Evolutionary conservation across 2,113 vertebrate species (phyloP), one percentile per base, ranked within the genome.

Genomic region (Xyliphius kryptos): DNA sequence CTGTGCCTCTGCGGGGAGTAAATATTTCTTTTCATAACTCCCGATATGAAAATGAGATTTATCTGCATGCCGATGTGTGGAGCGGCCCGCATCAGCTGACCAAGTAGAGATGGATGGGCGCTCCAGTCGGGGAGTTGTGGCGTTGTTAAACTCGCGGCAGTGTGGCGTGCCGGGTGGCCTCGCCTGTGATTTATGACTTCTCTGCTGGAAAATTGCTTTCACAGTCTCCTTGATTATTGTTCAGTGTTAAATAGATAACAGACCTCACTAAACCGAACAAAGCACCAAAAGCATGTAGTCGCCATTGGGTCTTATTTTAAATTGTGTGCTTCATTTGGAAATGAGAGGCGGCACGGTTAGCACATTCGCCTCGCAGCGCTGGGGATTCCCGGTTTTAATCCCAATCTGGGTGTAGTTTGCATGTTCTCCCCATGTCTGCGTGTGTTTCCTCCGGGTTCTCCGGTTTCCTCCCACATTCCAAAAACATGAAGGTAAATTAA

Each of bases 171-270:
- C 43, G 51, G 22, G 61, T 15, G n/a, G 37, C 55, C 32, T 56
- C 44, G 12, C 7, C 48, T 48, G 44, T 76, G 75, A 77, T 79
- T 74, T 77, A 79, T 67, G 54, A 43, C 61, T 44, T 36, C 68
- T 70, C 50, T 54, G 63, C 62, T 57, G 65, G 75, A 71, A 77
- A 76, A 77, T 73, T 66, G 66, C 75, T 75, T 75, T 76, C 74
- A 77, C 75, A 54, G 71, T 69, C 71, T 63, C 52, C 71, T 67
- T 72, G 73, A 77, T 77, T 77, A 74, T 76, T 72, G 69, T 70
- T 64, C 61, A 22, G 67, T 69, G 73, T 75, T 71, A 75, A 79
- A 76, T 64, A 72, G 75, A 77, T 74, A 72, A 74, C 77, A 76
- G 61, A 72, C 72, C 65, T 54, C 46, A 44, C 63, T 66, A 72